Evolutionary conservation across 2,888 invertebrate genomes (phyloP).

Genomic region (Apeira syringaria): DNA sequence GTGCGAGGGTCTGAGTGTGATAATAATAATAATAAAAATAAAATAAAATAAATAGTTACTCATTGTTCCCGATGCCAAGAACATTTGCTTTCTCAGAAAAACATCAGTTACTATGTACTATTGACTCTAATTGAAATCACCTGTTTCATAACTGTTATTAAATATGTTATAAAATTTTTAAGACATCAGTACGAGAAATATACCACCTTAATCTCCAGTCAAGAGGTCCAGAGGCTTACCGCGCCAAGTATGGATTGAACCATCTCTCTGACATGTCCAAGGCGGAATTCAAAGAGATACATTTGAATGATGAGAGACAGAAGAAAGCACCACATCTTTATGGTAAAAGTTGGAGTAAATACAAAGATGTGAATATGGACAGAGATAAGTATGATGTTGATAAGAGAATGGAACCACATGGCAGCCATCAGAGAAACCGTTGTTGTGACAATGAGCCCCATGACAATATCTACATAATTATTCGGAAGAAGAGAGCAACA

Average conservation of each 20-base stretch:
- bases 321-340: conserved; percentile 39
- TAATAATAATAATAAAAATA: too few relatives aligned
- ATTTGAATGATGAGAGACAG: conserved; percentile 67
- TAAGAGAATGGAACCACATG: conserved; percentile 18
- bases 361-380: conserved; percentile 15
- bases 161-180: too few relatives aligned
- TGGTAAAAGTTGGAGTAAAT: conserved; percentile 52
- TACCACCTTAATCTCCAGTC: conserved; percentile 69
- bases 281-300: conserved; percentile 80
- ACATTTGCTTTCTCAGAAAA: too few relatives aligned
- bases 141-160: too few relatives aligned
- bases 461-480: conserved; percentile 44
- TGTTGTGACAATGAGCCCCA: conserved; percentile 28
- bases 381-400: conserved; percentile 14
- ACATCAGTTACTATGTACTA: too few relatives aligned
- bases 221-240: conserved; percentile 55
- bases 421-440: conserved; percentile 23
- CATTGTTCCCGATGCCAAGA: too few relatives aligned
- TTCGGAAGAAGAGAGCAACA: conserved; percentile 53
- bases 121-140: too few relatives aligned
- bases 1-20: too few relatives aligned
- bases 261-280: conserved; percentile 85
- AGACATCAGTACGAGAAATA: conserved; percentile 79
- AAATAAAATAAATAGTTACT: too few relatives aligned
- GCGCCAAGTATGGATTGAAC: conserved; percentile 84